These are phyloP conservation scores for Chaetops frenatus DNA, from an alignment of 2,113 vertebrate species.

Conservation along the genomic window DNA sequence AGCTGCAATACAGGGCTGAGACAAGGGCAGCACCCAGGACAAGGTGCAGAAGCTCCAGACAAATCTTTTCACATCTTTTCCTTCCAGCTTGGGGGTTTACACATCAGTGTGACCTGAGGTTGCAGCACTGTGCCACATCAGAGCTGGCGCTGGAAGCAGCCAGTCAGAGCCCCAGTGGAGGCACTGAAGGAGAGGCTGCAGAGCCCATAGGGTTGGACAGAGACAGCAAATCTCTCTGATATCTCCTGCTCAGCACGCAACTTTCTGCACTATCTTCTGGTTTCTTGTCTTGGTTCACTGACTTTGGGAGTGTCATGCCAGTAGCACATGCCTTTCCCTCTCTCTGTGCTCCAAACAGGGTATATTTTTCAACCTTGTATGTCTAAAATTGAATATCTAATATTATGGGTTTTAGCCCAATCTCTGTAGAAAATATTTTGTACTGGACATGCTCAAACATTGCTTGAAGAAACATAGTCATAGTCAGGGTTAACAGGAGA, in stretches of 20 bases:
- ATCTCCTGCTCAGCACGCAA: not conserved
- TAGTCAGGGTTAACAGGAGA: not conserved
- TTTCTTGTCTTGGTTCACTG: not conserved
- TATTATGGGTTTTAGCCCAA: not conserved
- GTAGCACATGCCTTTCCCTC: not conserved
- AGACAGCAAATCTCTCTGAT: not conserved
- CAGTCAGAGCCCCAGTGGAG: not conserved
- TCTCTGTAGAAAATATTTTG: not conserved
- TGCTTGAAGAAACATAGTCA: not conserved
- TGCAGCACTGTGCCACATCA: too few species aligned
- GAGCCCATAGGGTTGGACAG: rapidly evolving
- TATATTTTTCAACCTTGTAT: not conserved
- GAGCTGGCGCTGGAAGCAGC: not conserved
- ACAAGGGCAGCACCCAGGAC: not conserved
- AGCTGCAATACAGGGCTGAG: not conserved
- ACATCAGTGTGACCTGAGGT: not conserved
- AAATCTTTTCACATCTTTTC: not conserved
- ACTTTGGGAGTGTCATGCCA: not conserved
- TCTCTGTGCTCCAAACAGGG: not conserved
- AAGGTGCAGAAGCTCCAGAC: not conserved
- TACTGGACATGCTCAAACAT: not conserved
- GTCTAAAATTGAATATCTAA: not conserved
- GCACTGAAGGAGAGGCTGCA: not conserved
- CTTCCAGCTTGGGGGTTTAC: not conserved
- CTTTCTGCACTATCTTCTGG: not conserved